Conservation (phyloP, 2,888 invertebrate genomes). For the Hymenopus coronatus region DNA sequence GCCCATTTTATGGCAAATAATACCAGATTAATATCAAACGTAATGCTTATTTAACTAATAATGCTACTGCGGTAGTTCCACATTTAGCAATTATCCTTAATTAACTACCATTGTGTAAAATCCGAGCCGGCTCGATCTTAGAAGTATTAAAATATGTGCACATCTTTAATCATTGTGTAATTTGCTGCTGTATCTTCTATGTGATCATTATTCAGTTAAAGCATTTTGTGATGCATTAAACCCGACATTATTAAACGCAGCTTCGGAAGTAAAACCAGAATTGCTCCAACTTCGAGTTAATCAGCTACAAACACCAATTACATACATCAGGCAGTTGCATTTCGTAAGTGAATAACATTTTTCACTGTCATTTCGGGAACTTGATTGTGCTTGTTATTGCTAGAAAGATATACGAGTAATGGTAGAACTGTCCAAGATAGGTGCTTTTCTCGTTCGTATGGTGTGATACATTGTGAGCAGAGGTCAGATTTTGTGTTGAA, state of each 20-base stretch:
- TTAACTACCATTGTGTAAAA: background rate
- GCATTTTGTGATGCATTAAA: background rate
- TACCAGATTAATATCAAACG: too few relatives aligned
- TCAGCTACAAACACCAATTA: background rate
- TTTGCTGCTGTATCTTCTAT: background rate
- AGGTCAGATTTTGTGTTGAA: too few relatives aligned
- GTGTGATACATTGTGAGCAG: too few relatives aligned
- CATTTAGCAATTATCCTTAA: background rate
- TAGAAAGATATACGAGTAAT: too few relatives aligned
- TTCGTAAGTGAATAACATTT: background rate
- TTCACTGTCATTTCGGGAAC: background rate
- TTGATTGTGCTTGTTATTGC: too few relatives aligned
- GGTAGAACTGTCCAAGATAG: too few relatives aligned
- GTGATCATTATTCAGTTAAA: background rate
- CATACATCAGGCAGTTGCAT: background rate
- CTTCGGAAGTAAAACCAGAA: background rate
- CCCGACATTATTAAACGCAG: background rate
- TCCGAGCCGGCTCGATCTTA: background rate
- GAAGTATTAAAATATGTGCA: background rate
- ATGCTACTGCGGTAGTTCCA: background rate
- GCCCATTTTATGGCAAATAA: too few relatives aligned
- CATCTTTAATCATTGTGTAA: background rate
- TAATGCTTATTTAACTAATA: too few relatives aligned
- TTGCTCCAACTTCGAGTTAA: background rate
- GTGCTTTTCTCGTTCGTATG: too few relatives aligned